Percentiles rank a stretch among this genome's conserved stretches.
Evolutionary conservation across 2,113 vertebrate species (phyloP).

Genomic region (Brachypteracias leptosomus): DNA sequence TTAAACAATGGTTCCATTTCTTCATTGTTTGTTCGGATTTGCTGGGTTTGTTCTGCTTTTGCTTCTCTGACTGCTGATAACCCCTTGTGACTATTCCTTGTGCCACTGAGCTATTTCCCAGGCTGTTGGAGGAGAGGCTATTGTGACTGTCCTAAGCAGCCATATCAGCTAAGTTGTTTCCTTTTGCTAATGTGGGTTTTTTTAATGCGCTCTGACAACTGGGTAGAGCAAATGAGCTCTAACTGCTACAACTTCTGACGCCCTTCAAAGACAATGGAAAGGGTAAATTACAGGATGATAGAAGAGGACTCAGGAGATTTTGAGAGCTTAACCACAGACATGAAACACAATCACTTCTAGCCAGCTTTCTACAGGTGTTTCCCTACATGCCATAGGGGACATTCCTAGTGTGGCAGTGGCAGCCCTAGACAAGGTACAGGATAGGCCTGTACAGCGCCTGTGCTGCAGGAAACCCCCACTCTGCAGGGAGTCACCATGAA

Average conservation of each 20-base stretch:
- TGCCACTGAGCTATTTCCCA: conserved; percentile 31
- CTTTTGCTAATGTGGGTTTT: neutral
- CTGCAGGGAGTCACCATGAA: neutral
- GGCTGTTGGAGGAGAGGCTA: neutral
- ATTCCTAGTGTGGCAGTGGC: neutral
- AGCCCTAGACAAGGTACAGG: neutral
- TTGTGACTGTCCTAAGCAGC: neutral
- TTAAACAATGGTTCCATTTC: neutral
- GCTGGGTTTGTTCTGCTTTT: conserved; percentile 8
- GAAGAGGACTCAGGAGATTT: conserved; percentile 11
- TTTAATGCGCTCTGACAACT: neutral
- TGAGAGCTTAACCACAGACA: neutral
- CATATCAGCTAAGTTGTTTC: neutral
- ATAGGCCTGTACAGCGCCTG: neutral
- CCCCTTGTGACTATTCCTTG: neutral
- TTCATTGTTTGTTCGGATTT: neutral
- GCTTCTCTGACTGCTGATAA: conserved; percentile 10
- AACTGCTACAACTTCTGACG: neutral
- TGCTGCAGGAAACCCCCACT: neutral
- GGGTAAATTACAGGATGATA: conserved; percentile 29
- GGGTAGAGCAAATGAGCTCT: neutral
- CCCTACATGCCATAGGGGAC: neutral
- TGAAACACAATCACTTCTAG: neutral
- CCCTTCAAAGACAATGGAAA: conserved; percentile 18
- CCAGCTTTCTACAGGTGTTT: conserved; percentile 12